Base-by-base conservation (phyloP, 2,797 vertebrate genomes). In the Carapus acus region DNA sequence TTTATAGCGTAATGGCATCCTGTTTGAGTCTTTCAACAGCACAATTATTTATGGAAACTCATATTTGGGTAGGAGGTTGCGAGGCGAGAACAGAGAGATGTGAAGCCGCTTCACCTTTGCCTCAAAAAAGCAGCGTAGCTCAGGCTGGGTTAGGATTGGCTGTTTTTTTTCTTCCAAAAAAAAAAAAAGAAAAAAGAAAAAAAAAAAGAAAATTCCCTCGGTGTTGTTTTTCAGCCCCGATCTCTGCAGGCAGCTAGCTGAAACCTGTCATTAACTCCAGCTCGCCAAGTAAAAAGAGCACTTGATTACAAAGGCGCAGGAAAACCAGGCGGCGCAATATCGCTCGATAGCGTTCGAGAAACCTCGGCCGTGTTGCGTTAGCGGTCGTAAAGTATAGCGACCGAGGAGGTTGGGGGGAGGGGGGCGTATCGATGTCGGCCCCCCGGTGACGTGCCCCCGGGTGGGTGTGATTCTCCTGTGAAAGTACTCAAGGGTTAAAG, bases 21-120 rank as follows among this genome's bases (percentile, higher is more conserved):
- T 72, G 67, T 80, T 77, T 59, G 67, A 72, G 27, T 69, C 59
- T 69, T 63, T 74, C 71, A 62, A 83, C 85, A 87, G 88, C 85
- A 88, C 73, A 55, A 80, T 85, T 79, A 82, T 88, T 82, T 89
- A 87, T 87, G 88, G 87, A 84, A 80, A 80, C 67, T 78, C 69
- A 76, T 68, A 83, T 82, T 78, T 67, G 69, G 71, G 68, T 49
- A 68, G 74, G 72, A 66, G 59, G 46, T 19, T 7, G 34, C 49
- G 52, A 52, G 70, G 61, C 31, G 33, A 43, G 54, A 72, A 53
- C 44, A 58, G 38, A 8, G 43, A 64, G 48, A 71, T 52, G 46
- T 70, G 45, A 54, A 40, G 41, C 45, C 29, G 4, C n/a, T 6
- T 22, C 62, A 64, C 46, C 56, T 46, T 42, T 43, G 27, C 11